Percentiles rank a stretch among this genome's conserved stretches.
These are phyloP conservation scores for Thomomys bottae DNA, from an alignment of 2,113 vertebrate species.

Conservation along the genomic window DNA sequence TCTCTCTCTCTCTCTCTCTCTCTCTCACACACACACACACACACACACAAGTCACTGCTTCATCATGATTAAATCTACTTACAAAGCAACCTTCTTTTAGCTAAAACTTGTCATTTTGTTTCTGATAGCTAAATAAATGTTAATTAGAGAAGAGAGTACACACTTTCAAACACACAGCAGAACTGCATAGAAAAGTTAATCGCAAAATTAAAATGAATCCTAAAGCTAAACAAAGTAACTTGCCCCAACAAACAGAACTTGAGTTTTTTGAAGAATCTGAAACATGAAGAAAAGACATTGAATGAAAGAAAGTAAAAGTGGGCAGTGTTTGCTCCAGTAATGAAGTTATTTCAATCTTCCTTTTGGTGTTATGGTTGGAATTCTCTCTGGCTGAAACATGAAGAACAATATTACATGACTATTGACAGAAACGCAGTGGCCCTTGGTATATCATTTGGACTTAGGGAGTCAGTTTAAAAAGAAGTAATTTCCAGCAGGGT, in stretches of 20 bases:
- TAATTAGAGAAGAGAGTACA: not conserved
- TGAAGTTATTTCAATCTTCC: not conserved
- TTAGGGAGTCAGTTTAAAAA: slow-evolving; percentile 55
- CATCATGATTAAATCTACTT: not conserved
- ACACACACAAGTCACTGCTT: no score
- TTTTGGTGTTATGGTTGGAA: not conserved
- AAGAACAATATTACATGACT: slow-evolving; percentile 2
- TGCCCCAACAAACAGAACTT: not conserved
- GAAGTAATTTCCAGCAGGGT: slow-evolving; percentile 71
- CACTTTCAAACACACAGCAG: not conserved
- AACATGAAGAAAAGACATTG: not conserved
- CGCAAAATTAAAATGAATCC: not conserved
- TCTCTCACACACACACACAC: no score
- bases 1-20: no score
- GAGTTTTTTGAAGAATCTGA: not conserved
- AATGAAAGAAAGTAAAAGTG: not conserved
- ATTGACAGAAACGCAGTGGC: slow-evolving; percentile 62
- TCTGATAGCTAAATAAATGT: not conserved
- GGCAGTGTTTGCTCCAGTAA: not conserved
- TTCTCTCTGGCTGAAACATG: slow-evolving; percentile 17
- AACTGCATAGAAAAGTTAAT: not conserved
- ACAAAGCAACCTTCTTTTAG: not conserved
- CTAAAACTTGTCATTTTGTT: not conserved
- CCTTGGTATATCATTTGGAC: slow-evolving; percentile 59
- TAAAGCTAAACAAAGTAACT: not conserved